A percentile compares a stretch with the other conserved stretches of the same genome.
Evolutionary conservation across 2,888 invertebrate species (phyloP).

Genomic region (Leistus spinibarbis): DNA sequence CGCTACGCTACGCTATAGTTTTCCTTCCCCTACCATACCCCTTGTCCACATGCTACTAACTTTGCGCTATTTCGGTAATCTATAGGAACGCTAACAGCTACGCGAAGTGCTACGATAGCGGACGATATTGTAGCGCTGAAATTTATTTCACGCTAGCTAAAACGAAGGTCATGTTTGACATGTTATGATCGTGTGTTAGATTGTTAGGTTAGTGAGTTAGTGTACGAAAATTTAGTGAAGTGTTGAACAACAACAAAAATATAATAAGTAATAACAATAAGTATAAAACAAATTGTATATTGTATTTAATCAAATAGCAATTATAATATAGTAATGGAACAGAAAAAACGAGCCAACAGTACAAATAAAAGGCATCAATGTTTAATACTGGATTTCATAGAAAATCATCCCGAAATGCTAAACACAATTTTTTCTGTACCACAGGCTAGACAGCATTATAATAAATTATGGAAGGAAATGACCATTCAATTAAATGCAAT

Average conservation of each 20-base stretch:
- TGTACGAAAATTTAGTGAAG: too few relatives aligned
- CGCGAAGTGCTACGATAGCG: background rate
- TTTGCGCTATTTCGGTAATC: slow-evolving; percentile 14
- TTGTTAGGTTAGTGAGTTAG: background rate
- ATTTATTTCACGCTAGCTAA: too few relatives aligned
- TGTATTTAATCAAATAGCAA: background rate
- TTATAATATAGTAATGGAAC: background rate
- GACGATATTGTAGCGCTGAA: background rate
- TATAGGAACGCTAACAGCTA: background rate
- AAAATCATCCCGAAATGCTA: slow-evolving; percentile 1
- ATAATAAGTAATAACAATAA: background rate
- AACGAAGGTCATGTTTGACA: background rate
- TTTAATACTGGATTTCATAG: background rate
- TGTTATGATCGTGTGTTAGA: background rate
- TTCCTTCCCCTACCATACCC: too few relatives aligned
- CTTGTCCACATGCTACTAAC: background rate
- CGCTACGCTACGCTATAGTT: too few relatives aligned
- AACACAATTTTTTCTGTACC: background rate
- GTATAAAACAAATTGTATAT: too few relatives aligned
- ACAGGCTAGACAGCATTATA: slow-evolving; percentile 4
- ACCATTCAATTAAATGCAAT: background rate
- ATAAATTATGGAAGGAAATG: slow-evolving; percentile 11
- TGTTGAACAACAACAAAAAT: background rate
- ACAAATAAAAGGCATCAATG: background rate
- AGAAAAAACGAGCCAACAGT: background rate